phyloP scores from a whole-genome alignment of 2,797 vertebrate genomes.

The Phaenicophaeus curvirostris region DNA sequence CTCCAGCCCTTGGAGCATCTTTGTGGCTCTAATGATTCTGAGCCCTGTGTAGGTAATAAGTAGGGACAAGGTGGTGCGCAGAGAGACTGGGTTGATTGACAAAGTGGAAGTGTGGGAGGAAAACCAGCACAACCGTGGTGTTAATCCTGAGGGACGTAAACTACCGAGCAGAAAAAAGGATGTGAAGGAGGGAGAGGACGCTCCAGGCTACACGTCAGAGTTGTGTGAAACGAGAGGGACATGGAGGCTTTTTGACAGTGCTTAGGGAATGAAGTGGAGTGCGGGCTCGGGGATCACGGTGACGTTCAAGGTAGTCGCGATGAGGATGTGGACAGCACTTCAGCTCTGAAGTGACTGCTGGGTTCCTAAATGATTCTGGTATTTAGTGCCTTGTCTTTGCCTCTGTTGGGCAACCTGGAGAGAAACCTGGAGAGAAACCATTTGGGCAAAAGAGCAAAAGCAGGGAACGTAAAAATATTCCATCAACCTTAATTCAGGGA shows the following conservation, averaged over 20 bases:
- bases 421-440: no score
- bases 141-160: slow-evolving; percentile 11
- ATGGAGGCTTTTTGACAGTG: neutral
- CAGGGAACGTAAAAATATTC: rapidly evolving
- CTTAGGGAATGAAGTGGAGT: neutral
- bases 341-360: neutral
- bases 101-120: rapidly evolving
- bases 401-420: neutral
- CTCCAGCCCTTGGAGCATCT: no score
- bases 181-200: neutral
- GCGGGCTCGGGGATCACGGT: rapidly evolving
- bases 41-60: neutral
- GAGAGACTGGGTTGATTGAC: neutral
- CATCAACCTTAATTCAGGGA: neutral
- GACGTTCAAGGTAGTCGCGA: neutral
- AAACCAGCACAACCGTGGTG: neutral
- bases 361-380: neutral
- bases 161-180: neutral
- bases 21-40: no score
- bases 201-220: neutral
- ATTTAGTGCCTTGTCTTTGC: neutral
- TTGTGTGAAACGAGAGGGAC: neutral
- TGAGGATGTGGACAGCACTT: rapidly evolving
- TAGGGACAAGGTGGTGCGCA: neutral
- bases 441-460: neutral